phyloP scores from a whole-genome alignment of 1,140 invertebrate genomes.

The Leptopilina boulardi region DNA sequence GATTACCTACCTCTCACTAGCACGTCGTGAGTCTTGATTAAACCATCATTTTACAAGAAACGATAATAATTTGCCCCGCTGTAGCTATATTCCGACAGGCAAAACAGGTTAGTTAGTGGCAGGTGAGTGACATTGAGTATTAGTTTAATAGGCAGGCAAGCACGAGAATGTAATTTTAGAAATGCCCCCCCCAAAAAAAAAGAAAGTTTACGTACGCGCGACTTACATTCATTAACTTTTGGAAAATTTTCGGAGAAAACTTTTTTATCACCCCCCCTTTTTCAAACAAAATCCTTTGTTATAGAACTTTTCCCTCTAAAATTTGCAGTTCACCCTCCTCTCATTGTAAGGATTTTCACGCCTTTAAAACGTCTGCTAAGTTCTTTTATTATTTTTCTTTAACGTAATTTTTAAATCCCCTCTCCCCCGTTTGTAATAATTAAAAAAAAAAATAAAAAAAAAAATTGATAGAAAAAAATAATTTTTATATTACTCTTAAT shows the following conservation, averaged over 20 bases:
- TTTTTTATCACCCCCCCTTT: constrained; percentile 2
- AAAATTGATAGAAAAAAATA: too few relatives aligned
- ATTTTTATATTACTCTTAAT: too few relatives aligned
- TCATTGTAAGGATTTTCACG: neutral
- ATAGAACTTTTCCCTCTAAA: neutral
- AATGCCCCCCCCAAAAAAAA: too few relatives aligned
- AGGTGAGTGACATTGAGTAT: constrained; percentile 44
- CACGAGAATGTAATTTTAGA: constrained; percentile 32
- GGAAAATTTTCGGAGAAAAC: constrained; percentile 36
- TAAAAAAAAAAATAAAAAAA: too few relatives aligned
- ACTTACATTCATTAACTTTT: constrained; percentile 47
- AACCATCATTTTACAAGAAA: constrained; percentile 37
- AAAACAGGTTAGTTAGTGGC: constrained; percentile 14
- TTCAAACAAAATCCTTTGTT: neutral
- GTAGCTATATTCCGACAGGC: constrained; percentile 33
- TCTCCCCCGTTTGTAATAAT: too few relatives aligned
- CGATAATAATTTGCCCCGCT: constrained; percentile 39
- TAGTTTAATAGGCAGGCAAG: constrained; percentile 49
- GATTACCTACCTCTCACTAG: neutral
- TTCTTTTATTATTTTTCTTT: too few relatives aligned
- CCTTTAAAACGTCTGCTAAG: constrained; percentile 4
- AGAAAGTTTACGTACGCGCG: constrained; percentile 22
- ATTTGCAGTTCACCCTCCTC: neutral
- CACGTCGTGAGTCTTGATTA: constrained; percentile 33
- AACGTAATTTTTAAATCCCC: too few relatives aligned